Percentiles rank a stretch among this genome's conserved stretches.
phyloP scores from a whole-genome alignment of 2,888 invertebrate genomes.

The Heliconius ethilla region DNA sequence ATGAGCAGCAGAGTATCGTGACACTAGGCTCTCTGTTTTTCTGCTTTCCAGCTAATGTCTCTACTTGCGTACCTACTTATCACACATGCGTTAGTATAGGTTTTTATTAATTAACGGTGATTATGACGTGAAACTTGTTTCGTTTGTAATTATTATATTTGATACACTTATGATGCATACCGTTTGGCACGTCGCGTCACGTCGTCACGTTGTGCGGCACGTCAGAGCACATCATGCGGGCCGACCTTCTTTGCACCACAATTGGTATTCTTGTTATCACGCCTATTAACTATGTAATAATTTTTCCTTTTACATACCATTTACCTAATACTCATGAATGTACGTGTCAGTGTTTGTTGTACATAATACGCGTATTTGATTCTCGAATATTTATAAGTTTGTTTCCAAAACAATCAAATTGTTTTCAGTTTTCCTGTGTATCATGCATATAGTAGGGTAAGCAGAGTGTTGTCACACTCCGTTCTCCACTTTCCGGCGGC shows the following conservation, averaged over 20 bases:
- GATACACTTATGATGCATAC: conserved; percentile 19
- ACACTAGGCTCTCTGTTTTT: no score
- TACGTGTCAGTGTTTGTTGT: background rate
- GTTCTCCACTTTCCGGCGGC: no score
- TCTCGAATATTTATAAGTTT: background rate
- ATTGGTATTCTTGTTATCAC: conserved; percentile 15
- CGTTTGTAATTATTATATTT: background rate
- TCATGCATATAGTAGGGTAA: no score
- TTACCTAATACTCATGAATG: background rate
- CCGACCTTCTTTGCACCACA: conserved; percentile 27
- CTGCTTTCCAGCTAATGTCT: background rate
- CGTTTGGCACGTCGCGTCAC: background rate
- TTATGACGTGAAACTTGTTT: background rate
- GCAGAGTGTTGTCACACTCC: no score
- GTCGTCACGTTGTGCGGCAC: conserved; percentile 25
- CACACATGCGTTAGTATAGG: background rate
- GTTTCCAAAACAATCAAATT: background rate
- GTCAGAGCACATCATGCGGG: conserved; percentile 25
- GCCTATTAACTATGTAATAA: conserved; percentile 10
- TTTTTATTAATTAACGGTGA: background rate
- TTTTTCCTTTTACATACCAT: conserved; percentile 18
- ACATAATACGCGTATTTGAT: background rate
- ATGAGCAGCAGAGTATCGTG: no score
- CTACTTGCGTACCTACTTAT: background rate
- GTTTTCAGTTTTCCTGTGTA: background rate